Evolutionary conservation across 2,113 vertebrate species (phyloP).

Genomic region (Pontoporia blainvillei): DNA sequence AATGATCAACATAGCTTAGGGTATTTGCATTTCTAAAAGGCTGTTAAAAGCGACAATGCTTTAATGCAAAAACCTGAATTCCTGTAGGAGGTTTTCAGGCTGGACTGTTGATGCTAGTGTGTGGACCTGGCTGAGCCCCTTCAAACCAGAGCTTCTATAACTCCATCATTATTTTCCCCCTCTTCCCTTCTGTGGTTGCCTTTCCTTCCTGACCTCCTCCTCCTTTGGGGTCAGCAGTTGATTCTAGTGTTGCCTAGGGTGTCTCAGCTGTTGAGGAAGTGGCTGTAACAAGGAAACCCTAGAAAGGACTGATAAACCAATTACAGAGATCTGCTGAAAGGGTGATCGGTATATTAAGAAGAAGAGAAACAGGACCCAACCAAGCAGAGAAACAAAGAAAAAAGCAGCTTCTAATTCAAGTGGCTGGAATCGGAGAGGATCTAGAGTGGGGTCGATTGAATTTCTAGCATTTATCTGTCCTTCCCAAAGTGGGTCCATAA

Average conservation of each 20-base stretch:
- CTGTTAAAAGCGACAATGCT: neutral
- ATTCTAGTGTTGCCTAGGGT: neutral
- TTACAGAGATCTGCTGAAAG: neutral
- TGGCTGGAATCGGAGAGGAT: neutral
- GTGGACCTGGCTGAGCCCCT: neutral
- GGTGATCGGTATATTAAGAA: neutral
- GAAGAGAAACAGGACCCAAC: constrained; percentile 24
- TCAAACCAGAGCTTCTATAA: neutral
- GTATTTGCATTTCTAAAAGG: neutral
- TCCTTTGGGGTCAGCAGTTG: neutral
- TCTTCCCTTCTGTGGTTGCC: neutral
- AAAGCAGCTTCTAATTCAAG: neutral
- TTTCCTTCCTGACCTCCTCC: neutral
- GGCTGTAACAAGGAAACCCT: constrained; percentile 4
- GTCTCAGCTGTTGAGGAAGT: neutral
- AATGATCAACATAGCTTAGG: neutral
- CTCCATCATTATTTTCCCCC: neutral
- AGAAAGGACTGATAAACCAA: neutral
- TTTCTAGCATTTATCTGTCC: neutral
- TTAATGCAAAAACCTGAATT: neutral
- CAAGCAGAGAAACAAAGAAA: neutral
- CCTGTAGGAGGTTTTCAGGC: neutral
- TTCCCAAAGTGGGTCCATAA: neutral
- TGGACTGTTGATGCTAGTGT: neutral
- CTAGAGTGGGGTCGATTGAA: neutral